phyloP scores from a whole-genome alignment of 2,113 vertebrate species.

The Nannospalax galili region DNA sequence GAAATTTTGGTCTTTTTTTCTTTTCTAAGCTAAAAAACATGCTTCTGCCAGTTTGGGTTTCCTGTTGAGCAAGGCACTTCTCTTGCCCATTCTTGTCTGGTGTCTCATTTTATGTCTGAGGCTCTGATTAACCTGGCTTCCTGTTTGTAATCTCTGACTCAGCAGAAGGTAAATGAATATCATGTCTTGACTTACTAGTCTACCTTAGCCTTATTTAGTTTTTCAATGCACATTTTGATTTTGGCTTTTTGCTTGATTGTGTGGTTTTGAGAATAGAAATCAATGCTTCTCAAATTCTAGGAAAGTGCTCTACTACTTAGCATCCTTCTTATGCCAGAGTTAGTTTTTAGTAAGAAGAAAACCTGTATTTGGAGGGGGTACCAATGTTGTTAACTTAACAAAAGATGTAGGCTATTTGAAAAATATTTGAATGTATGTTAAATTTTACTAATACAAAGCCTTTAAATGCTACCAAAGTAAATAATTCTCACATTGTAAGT shows the following conservation, averaged over 20 bases:
- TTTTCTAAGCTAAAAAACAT: not conserved
- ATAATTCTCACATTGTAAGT: not conserved
- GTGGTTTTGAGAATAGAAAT: not conserved
- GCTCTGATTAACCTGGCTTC: not conserved
- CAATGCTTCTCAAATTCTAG: not conserved
- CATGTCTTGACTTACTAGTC: not conserved
- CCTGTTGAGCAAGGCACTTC: not conserved
- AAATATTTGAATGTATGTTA: not conserved
- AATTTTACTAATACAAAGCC: not conserved
- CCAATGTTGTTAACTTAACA: not conserved
- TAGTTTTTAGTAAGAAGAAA: not conserved
- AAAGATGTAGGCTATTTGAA: not conserved
- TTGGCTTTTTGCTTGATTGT: not conserved
- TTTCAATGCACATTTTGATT: not conserved
- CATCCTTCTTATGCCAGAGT: not conserved
- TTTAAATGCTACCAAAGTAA: not conserved
- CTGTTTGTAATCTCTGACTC: constrained; percentile 61
- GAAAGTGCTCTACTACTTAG: not conserved
- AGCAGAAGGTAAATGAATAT: not conserved
- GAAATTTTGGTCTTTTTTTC: constrained; percentile 13
- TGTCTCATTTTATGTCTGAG: constrained; percentile 2
- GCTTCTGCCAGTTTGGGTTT: constrained; percentile 5
- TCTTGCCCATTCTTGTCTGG: constrained; percentile 49
- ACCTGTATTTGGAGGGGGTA: not conserved
- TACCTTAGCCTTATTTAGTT: not conserved